These are phyloP conservation scores for Centropus bengalensis DNA, from an alignment of 2,113 vertebrate species.

Conservation along the genomic window DNA sequence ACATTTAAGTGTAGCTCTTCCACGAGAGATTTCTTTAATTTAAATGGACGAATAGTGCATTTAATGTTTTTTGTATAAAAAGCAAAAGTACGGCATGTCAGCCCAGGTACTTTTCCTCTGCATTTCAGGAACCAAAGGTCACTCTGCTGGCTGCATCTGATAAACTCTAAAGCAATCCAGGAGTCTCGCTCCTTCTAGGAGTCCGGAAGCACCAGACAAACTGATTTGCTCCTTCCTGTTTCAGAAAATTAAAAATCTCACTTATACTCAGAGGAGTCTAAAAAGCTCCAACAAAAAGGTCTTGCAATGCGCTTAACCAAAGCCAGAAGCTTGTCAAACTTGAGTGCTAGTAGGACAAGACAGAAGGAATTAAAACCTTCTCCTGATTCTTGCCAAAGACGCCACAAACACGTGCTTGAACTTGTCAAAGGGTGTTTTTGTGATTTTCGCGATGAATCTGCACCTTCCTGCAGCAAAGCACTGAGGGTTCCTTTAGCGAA, in stretches of 20 bases:
- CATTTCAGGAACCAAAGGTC: conserved; percentile 74
- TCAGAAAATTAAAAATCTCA: conserved; percentile 80
- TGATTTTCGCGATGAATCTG: background rate
- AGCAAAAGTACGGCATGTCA: conserved; percentile 8
- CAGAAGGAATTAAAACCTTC: conserved; percentile 35
- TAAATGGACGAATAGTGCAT: conserved; percentile 15
- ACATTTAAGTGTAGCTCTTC: conserved; percentile 37
- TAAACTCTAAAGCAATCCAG: conserved; percentile 74
- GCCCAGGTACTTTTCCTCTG: conserved; percentile 53
- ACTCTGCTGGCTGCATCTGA: conserved; percentile 75
- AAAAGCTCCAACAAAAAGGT: conserved; percentile 68
- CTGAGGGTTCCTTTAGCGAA: background rate
- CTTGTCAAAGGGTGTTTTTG: background rate
- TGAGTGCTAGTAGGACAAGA: conserved; percentile 40
- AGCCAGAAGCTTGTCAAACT: conserved; percentile 77
- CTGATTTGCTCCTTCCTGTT: conserved; percentile 81
- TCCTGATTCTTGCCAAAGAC: background rate
- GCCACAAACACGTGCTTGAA: background rate
- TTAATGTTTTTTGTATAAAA: conserved; percentile 60
- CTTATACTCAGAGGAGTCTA: conserved; percentile 75
- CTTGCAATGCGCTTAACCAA: conserved; percentile 75
- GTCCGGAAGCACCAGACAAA: conserved; percentile 74
- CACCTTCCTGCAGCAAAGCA: background rate
- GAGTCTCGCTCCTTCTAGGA: conserved; percentile 71
- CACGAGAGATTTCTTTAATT: conserved; percentile 22